Conservation (phyloP, 2,888 invertebrate species). For the Hemistola chrysoprasaria region DNA sequence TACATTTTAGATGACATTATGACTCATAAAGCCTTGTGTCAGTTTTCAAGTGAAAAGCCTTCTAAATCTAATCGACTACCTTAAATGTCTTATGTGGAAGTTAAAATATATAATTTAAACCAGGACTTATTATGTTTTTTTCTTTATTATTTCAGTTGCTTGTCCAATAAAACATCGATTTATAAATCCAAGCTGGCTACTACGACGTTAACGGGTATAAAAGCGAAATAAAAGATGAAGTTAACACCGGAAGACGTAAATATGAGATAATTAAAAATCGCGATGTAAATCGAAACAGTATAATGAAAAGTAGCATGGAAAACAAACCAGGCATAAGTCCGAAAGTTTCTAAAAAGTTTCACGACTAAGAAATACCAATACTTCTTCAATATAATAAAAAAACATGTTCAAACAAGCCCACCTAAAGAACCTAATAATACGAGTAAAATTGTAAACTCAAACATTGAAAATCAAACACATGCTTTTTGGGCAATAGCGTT, state of each 20-base stretch:
- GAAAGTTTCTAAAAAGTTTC: background rate
- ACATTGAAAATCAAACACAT: conserved; percentile 23
- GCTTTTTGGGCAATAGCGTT: conserved; percentile 29
- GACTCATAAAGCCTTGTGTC: conserved; percentile 3
- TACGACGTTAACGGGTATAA: conserved; percentile 30
- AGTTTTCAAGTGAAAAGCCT: too few species aligned
- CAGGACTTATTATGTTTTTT: too few species aligned
- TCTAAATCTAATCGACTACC: too few species aligned
- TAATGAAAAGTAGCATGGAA: too few species aligned
- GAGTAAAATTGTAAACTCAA: conserved; percentile 30
- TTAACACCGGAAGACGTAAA: conserved; percentile 36
- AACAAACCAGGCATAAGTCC: too few species aligned
- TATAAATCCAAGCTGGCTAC: conserved; percentile 19
- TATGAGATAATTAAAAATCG: too few species aligned
- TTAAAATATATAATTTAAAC: too few species aligned
- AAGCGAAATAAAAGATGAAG: conserved; percentile 37
- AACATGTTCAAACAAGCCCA: conserved; percentile 20
- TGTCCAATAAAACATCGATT: conserved; percentile 29
- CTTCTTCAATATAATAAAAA: conserved; percentile 8
- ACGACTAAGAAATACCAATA: conserved; percentile 9
- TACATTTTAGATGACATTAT: background rate
- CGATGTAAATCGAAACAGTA: too few species aligned
- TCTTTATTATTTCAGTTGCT: conserved; percentile 10
- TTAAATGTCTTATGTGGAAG: too few species aligned
- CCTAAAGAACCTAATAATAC: conserved; percentile 24